phyloP scores from a whole-genome alignment of 1,140 invertebrate species.

The Chlorops oryzae region DNA sequence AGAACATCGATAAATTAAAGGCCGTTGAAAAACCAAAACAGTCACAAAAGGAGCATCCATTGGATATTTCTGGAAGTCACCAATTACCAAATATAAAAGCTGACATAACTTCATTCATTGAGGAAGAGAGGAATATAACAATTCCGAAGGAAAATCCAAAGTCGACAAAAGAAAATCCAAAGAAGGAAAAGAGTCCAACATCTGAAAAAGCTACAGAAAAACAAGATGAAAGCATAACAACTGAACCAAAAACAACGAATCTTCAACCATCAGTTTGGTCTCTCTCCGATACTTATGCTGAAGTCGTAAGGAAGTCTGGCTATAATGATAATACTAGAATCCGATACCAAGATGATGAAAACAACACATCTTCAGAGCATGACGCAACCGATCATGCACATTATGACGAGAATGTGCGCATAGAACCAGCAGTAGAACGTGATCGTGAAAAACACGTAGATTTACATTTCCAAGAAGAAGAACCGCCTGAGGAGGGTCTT shows the following conservation, averaged over 20 bases:
- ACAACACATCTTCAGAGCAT: too few relatives aligned
- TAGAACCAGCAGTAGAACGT: too few relatives aligned
- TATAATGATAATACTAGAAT: slow-evolving; percentile 30
- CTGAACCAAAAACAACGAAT: slow-evolving; percentile 16
- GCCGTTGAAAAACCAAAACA: too few relatives aligned
- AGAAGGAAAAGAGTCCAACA: slow-evolving; percentile 11
- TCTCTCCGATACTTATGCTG: slow-evolving; percentile 39
- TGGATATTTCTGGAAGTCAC: too few relatives aligned
- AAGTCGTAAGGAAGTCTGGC: slow-evolving; percentile 41
- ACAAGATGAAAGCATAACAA: too few relatives aligned
- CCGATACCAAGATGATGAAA: slow-evolving; percentile 21
- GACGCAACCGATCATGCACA: not conserved
- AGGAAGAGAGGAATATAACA: too few relatives aligned
- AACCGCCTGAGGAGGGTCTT: not conserved
- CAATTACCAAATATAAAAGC: too few relatives aligned
- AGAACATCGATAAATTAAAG: too few relatives aligned
- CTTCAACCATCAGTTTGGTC: slow-evolving; percentile 31
- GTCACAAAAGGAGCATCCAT: too few relatives aligned
- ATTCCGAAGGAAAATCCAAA: not conserved
- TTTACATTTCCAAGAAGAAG: not conserved
- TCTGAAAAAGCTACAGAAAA: slow-evolving; percentile 9
- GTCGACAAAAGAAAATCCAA: slow-evolving; percentile 9
- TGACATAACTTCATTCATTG: too few relatives aligned
- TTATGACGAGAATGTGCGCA: not conserved
- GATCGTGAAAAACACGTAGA: not conserved